Conservation (phyloP, 2,888 invertebrate species). For the Spicauda simplicius region DNA sequence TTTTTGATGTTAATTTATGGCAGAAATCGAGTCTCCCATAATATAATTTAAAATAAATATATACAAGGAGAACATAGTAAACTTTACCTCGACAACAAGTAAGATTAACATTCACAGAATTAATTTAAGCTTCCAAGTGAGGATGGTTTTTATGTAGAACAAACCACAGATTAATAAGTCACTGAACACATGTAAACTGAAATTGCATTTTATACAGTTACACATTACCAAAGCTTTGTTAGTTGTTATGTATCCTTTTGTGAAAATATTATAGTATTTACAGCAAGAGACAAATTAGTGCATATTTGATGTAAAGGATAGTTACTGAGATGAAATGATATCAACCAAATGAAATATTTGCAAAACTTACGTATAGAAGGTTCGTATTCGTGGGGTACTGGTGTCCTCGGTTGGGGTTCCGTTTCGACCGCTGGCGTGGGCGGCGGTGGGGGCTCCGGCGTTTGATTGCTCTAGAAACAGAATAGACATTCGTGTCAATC, state of each 20-base stretch:
- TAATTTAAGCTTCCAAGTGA: conserved; percentile 22
- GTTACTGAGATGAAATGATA: conserved; percentile 5
- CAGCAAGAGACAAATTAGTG: conserved; percentile 17
- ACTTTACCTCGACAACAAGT: not conserved
- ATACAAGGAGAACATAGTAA: conserved; percentile 10
- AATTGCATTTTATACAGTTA: conserved; percentile 21
- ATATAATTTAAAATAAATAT: not conserved
- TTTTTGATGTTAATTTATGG: too few relatives aligned
- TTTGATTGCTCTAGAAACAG: conserved; percentile 53
- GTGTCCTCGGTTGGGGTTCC: conserved; percentile 78
- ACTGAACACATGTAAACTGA: not conserved
- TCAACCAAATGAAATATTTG: not conserved
- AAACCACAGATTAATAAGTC: conserved; percentile 13
- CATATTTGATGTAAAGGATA: conserved; percentile 2
- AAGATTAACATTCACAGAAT: conserved; percentile 25
- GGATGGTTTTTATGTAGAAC: conserved; percentile 2
- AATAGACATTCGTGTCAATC: not conserved
- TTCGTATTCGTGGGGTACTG: conserved; percentile 79
- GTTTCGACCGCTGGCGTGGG: conserved; percentile 64
- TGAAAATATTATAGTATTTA: conserved; percentile 10
- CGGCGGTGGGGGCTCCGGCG: conserved; percentile 72
- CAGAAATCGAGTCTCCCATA: too few relatives aligned
- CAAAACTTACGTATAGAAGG: conserved; percentile 74
- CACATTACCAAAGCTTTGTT: conserved; percentile 47
- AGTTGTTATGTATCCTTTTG: conserved; percentile 13